phyloP scores from a whole-genome alignment of 2,113 vertebrate species.

The Sporophila hypoxantha region DNA sequence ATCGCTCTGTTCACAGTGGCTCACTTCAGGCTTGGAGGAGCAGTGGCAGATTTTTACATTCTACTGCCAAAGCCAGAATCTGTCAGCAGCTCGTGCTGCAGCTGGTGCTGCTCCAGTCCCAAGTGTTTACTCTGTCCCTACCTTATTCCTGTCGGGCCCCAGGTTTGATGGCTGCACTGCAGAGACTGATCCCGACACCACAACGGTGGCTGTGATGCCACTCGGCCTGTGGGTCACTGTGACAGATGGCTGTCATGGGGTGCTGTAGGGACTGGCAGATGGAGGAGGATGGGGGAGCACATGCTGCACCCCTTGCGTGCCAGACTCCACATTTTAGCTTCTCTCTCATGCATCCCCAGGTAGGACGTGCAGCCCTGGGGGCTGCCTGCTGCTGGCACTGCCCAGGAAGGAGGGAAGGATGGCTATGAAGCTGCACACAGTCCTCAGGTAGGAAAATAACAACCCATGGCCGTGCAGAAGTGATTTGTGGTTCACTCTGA shows the following conservation, averaged over 20 bases:
- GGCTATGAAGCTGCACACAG: fast-evolving
- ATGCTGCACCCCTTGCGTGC: fast-evolving
- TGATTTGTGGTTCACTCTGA: neutral
- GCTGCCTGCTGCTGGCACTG: neutral
- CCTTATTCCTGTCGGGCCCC: fast-evolving
- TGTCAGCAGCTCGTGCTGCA: neutral
- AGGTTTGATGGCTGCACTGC: neutral
- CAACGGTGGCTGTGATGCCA: fast-evolving
- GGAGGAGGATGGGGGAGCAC: neutral
- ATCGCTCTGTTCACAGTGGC: neutral
- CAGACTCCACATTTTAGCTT: neutral
- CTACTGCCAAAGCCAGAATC: neutral
- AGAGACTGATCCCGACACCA: neutral
- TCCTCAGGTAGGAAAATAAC: neutral
- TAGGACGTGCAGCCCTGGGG: fast-evolving
- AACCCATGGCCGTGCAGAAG: neutral
- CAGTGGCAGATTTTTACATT: neutral
- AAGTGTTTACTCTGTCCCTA: neutral
- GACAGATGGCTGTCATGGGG: conserved; percentile 4
- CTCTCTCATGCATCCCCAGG: neutral
- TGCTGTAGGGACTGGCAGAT: neutral
- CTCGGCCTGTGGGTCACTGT: fast-evolving
- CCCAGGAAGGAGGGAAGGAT: neutral
- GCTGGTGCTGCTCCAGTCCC: neutral
- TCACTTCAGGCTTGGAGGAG: neutral